Evolutionary conservation across 2,113 vertebrate species (phyloP).

Genomic region (Dolichallabes microphthalmus): DNA sequence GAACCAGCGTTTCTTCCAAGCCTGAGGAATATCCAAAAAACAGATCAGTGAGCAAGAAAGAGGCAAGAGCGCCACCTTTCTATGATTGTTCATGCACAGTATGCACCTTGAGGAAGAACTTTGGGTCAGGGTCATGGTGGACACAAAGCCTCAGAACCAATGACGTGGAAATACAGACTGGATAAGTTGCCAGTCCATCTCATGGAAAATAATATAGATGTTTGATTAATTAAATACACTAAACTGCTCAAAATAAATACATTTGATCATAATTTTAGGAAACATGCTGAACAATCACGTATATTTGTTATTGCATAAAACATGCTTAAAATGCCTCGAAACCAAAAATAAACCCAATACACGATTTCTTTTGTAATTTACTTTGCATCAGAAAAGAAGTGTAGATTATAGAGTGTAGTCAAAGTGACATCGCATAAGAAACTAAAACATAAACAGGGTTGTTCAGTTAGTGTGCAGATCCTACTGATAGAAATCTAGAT

Average conservation of each 20-base stretch:
- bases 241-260: too few species aligned
- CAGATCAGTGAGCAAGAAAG: neutral
- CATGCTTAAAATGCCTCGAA: neutral
- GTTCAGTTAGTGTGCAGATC: conserved; percentile 41
- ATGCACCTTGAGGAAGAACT: neutral
- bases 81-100: neutral
- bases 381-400: neutral
- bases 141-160: neutral
- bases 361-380: neutral
- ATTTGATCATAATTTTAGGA: neutral
- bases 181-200: too few species aligned
- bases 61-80: neutral
- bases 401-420: neutral
- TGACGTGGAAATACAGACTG: neutral
- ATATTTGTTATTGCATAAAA: neutral
- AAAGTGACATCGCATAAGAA: conserved; percentile 11
- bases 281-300: too few species aligned
- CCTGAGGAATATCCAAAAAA: conserved; percentile 68
- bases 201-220: neutral
- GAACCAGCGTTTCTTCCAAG: conserved; percentile 99
- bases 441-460: conserved; percentile 46
- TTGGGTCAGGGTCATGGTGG: neutral
- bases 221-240: neutral
- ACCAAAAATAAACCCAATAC: neutral
- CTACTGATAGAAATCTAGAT: conserved; percentile 56